phyloP scores from a whole-genome alignment of 1,140 invertebrate species.

The Drosophila littoralis region DNA sequence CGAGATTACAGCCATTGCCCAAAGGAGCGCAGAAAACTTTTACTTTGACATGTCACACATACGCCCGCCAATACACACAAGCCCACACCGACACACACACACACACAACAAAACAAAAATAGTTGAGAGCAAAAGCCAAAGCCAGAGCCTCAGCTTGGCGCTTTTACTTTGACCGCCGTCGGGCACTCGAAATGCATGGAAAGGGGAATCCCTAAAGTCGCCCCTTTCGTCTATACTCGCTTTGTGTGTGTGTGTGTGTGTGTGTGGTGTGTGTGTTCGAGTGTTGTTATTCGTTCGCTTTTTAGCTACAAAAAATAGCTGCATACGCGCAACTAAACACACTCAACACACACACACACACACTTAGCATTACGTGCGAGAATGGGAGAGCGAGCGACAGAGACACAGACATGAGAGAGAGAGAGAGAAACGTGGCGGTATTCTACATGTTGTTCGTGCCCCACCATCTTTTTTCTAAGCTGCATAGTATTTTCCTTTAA shows the following conservation, averaged over 20 bases:
- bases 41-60: constrained; percentile 74
- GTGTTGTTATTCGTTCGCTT: constrained; percentile 50
- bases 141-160: constrained; percentile 43
- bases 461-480: constrained; percentile 22
- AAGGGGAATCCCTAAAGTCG: constrained; percentile 17
- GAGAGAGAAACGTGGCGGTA: not conserved
- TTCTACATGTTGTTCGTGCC: constrained; percentile 14
- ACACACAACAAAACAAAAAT: constrained; percentile 49
- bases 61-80: constrained; percentile 14
- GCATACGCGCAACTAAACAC: constrained; percentile 76
- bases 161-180: constrained; percentile 76
- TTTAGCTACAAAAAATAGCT: constrained; percentile 73
- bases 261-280: constrained; percentile 17
- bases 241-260: constrained; percentile 9
- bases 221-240: not conserved
- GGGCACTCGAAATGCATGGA: constrained; percentile 74
- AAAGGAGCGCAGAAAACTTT: constrained; percentile 73
- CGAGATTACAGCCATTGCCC: constrained; percentile 73
- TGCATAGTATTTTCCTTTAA: constrained; percentile 66
- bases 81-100: constrained; percentile 14
- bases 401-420: not conserved
- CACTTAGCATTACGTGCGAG: not conserved
- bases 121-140: constrained; percentile 56
- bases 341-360: constrained; percentile 45
- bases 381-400: not conserved